Evolutionary conservation across 2,113 vertebrate species (phyloP).

Genomic region (Poeciliopsis retropinna): DNA sequence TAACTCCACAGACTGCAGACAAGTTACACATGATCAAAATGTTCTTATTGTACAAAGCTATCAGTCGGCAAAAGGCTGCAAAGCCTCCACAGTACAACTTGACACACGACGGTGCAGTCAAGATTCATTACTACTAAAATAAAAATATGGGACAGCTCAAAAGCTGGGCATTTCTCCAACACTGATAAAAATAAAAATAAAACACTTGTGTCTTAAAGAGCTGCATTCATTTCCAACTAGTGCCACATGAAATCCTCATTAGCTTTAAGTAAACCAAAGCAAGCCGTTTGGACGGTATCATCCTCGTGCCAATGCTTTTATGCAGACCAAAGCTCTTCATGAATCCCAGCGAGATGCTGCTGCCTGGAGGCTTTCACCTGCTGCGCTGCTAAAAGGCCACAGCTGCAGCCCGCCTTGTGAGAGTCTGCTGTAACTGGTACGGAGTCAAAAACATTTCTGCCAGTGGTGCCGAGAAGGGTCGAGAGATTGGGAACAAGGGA

Average conservation of each 20-base stretch:
- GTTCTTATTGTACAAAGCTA: background rate
- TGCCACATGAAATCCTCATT: conserved; percentile 9
- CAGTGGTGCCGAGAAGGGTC: conserved; percentile 15
- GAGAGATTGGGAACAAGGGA: conserved; percentile 34
- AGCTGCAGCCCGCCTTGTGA: background rate
- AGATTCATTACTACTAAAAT: background rate
- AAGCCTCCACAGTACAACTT: background rate
- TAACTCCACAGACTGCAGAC: background rate
- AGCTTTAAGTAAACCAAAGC: conserved; percentile 13
- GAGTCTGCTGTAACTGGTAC: conserved; percentile 23
- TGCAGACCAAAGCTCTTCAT: conserved; percentile 1
- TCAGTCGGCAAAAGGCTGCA: background rate
- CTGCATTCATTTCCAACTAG: conserved; percentile 3
- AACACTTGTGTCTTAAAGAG: background rate
- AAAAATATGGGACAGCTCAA: background rate
- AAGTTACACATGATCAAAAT: background rate
- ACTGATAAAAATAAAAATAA: background rate
- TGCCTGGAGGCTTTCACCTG: conserved; percentile 47
- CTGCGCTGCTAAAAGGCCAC: conserved; percentile 28
- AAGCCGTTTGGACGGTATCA: background rate
- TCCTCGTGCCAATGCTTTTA: conserved; percentile 20
- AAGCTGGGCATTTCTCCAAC: background rate
- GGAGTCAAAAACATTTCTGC: conserved; percentile 31
- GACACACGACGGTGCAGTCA: background rate
- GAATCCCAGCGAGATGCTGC: background rate